A percentile compares a stretch with the other conserved stretches of the same genome.
phyloP scores from a whole-genome alignment of 2,888 invertebrate genomes.

The Schizaphis graminum region DNA sequence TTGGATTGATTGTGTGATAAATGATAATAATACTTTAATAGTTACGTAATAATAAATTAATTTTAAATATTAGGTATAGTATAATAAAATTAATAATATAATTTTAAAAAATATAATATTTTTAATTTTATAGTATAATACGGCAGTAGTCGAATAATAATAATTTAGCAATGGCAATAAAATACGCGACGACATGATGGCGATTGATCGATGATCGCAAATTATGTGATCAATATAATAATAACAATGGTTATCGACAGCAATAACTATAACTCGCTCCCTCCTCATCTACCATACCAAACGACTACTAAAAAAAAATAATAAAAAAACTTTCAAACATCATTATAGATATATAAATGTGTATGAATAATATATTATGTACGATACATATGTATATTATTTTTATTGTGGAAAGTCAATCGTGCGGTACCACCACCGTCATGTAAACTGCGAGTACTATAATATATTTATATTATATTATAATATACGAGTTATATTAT shows the following conservation, averaged over 20 bases:
- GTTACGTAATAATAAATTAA: neutral
- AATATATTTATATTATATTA: neutral
- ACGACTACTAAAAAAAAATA: neutral
- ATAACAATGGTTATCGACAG: neutral
- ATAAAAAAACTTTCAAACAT: neutral
- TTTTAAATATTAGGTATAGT: neutral
- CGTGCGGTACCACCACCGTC: neutral
- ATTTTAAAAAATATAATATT: no score
- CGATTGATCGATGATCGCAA: slow-evolving; percentile 44
- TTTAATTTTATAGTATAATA: neutral
- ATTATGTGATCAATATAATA: slow-evolving; percentile 32
- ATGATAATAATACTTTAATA: neutral
- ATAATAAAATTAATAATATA: no score
- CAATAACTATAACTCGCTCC: neutral
- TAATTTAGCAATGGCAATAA: neutral
- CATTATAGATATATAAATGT: neutral
- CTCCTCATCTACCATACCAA: neutral
- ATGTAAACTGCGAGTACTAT: neutral
- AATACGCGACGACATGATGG: neutral
- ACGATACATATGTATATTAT: slow-evolving; percentile 3
- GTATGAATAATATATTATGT: slow-evolving; percentile 12
- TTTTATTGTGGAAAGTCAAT: slow-evolving; percentile 28
- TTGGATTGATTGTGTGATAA: neutral
- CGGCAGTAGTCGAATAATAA: neutral
- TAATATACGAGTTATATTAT: neutral